Conservation (phyloP, 2,888 invertebrate genomes). For the Choristoneura rosaceana region DNA sequence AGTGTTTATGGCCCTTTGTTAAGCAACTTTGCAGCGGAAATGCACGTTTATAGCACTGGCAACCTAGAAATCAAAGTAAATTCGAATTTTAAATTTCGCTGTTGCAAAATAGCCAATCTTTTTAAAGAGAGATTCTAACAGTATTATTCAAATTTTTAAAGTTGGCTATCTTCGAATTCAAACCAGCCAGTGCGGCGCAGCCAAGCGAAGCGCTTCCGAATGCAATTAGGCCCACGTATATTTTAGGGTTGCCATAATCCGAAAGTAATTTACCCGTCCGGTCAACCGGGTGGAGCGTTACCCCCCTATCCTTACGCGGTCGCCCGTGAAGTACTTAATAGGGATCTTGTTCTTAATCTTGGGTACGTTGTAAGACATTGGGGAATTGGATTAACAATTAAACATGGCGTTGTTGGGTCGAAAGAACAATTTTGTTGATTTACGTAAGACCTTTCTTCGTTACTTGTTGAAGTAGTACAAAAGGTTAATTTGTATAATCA, state of each 20-base stretch:
- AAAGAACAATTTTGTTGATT: not conserved
- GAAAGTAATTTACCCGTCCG: constrained; percentile 45
- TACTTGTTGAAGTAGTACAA: not conserved
- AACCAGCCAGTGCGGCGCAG: constrained; percentile 20
- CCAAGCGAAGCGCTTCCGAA: constrained; percentile 26
- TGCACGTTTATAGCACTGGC: not conserved
- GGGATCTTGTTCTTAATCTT: constrained; percentile 43
- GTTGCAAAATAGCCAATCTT: too few species aligned
- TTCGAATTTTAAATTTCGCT: not conserved
- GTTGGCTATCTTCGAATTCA: not conserved
- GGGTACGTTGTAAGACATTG: constrained; percentile 34
- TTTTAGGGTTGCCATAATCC: constrained; percentile 43
- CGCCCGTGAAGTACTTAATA: constrained; percentile 31
- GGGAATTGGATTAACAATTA: constrained; percentile 29
- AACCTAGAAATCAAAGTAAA: not conserved
- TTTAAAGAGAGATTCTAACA: too few species aligned
- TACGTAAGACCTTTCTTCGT: not conserved
- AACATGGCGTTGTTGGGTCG: constrained; percentile 10
- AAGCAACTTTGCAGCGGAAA: not conserved
- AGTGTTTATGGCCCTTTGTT: not conserved
- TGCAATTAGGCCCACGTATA: constrained; percentile 23
- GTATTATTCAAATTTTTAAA: not conserved
- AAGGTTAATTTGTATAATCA: not conserved
- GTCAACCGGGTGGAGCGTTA: constrained; percentile 43
- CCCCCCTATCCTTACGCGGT: constrained; percentile 31